Conservation (phyloP, 2,797 vertebrate species). For the Tokudaia muenninki region DNA sequence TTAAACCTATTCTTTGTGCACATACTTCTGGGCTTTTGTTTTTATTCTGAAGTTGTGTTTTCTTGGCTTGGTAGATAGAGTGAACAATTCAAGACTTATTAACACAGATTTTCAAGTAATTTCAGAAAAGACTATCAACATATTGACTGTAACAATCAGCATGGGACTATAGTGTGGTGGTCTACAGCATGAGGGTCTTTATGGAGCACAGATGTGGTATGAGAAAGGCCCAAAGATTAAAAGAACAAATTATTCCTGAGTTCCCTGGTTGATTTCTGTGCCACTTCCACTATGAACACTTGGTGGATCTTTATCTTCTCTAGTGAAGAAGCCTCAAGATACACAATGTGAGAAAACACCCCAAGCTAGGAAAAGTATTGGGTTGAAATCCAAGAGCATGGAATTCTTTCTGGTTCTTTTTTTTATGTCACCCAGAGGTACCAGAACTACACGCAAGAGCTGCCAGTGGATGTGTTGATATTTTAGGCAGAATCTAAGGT, state of each 20-base stretch:
- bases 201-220: neutral
- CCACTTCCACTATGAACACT: neutral
- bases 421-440: neutral
- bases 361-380: neutral
- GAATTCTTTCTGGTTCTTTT: neutral
- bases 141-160: neutral
- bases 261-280: neutral
- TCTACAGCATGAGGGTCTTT: neutral
- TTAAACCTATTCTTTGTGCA: neutral
- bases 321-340: neutral
- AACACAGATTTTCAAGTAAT: constrained; percentile 18
- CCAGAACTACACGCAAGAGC: neutral
- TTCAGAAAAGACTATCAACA: neutral
- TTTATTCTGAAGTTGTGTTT: constrained; percentile 5
- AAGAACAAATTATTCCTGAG: neutral
- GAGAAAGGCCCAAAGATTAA: neutral
- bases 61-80: constrained; percentile 23
- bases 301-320: neutral
- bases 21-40: constrained; percentile 36
- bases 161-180: neutral
- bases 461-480: neutral
- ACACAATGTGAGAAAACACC: neutral
- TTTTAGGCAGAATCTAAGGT: constrained; percentile 39
- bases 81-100: neutral
- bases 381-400: neutral